Percentiles rank a stretch among this genome's conserved stretches.
Evolutionary conservation across 2,888 invertebrate species (phyloP).

Genomic region (Acleris emargana): DNA sequence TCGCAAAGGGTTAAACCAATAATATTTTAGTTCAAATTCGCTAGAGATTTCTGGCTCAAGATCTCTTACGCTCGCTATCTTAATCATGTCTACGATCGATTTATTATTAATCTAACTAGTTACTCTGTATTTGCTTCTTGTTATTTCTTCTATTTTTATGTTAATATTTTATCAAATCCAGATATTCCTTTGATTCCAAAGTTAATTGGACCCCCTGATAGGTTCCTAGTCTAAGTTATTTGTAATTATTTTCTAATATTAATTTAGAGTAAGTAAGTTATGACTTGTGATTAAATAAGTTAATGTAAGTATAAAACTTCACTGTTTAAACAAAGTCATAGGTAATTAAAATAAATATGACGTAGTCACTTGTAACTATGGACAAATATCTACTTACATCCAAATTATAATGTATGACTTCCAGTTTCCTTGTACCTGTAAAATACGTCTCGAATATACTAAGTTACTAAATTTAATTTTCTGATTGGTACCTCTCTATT

Average conservation of each 20-base stretch:
- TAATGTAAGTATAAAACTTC: background rate
- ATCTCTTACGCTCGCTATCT: constrained; percentile 25
- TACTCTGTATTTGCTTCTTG: background rate
- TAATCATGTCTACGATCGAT: constrained; percentile 9
- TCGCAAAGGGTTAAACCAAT: no score
- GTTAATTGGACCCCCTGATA: constrained; percentile 49
- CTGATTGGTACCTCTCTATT: no score
- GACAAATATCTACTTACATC: no score
- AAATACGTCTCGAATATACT: no score
- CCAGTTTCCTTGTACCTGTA: no score
- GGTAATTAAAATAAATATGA: no score
- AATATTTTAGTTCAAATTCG: background rate
- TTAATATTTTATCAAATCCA: constrained; percentile 33
- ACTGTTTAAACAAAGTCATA: no score
- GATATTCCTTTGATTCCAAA: constrained; percentile 65
- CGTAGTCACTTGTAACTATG: no score
- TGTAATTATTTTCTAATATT: constrained; percentile 16
- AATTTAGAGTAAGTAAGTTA: constrained; percentile 20
- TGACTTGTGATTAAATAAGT: constrained; percentile 25
- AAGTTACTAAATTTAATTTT: no score
- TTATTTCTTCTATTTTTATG: constrained; percentile 7
- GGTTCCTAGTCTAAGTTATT: constrained; percentile 41
- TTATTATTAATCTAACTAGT: constrained; percentile 5
- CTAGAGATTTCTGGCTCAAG: constrained; percentile 10
- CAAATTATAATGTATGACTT: no score